Base-by-base conservation (phyloP, 1,140 invertebrate species). In the Mylabris phalerata region DNA sequence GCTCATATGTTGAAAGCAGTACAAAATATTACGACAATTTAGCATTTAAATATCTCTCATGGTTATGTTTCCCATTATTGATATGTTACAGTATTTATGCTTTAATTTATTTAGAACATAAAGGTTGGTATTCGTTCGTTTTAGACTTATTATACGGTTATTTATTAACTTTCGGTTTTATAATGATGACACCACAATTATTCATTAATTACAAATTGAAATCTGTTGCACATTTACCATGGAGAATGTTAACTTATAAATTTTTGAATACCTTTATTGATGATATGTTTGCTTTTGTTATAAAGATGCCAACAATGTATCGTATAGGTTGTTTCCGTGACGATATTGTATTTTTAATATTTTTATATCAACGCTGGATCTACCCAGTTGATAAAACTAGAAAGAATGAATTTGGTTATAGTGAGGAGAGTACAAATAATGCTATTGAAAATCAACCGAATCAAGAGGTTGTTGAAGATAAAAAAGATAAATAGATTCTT, bases 181-280 rank as follows among this genome's bases (percentile, higher is more conserved):
- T 99, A 49, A 96, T 98, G 93, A 99, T 99, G 97, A 99, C 96
- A 4, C 96, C 97, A 6, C 96, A 98, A 73, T 75, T 99, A 45
- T 99, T 99, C 71, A 99, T 99, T 59, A 99, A 99, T 76, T 99
- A 99, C 75, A 99, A 99, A 78, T 73, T 99, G 45, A 98, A 99
- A 73, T 98, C 95, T 13, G 96, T 99, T 0, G 97, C 97, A 7
- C 97, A 99, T 80, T 78, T 99, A 59, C 97, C 97, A 3, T 99
- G 97, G 96, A 81, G 97, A 52, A 99, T 98, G 96, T 86, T 99
- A 83, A 96, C 95, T 9, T 99, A 99, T 72, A 99, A 99, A 81
- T 98, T 97, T 73, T 82, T 99, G n/a, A 99, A 99, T 74, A 99
- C 97, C 2, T 99, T 99, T 72, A 98, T 99, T 70, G 97, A 99